A percentile compares a stretch with the other conserved stretches of the same genome.
phyloP scores from a whole-genome alignment of 2,797 vertebrate species.

The Ptychobarbus kaznakovi region DNA sequence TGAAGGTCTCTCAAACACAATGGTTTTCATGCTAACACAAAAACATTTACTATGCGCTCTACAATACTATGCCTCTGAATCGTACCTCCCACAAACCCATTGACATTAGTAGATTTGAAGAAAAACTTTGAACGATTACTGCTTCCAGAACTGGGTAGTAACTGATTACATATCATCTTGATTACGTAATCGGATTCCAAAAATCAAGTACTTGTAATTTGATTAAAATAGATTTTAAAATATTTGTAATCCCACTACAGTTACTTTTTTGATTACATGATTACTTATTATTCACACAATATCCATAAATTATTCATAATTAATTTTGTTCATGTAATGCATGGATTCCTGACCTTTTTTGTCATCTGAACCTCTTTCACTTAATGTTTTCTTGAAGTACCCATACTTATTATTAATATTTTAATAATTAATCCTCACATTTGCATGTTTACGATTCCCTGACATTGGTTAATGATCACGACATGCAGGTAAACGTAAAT shows the following conservation, averaged over 20 bases:
- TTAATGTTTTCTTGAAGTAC: no score
- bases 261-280: no score
- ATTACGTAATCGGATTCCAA: background rate
- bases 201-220: background rate
- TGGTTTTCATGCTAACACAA: background rate
- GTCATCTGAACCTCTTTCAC: no score
- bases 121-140: background rate
- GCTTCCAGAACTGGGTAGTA: background rate
- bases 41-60: background rate
- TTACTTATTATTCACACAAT: no score
- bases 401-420: no score
- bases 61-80: background rate
- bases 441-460: no score
- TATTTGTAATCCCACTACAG: background rate
- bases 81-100: background rate
- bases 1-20: background rate
- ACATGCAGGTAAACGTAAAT: no score
- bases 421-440: no score
- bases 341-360: no score
- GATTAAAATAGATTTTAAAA: background rate
- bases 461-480: no score
- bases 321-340: no score
- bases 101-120: background rate
- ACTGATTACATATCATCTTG: background rate
- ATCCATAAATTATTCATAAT: no score